Base-by-base conservation (phyloP, 2,888 invertebrate genomes). In the Hemicrepidius hirtus region DNA sequence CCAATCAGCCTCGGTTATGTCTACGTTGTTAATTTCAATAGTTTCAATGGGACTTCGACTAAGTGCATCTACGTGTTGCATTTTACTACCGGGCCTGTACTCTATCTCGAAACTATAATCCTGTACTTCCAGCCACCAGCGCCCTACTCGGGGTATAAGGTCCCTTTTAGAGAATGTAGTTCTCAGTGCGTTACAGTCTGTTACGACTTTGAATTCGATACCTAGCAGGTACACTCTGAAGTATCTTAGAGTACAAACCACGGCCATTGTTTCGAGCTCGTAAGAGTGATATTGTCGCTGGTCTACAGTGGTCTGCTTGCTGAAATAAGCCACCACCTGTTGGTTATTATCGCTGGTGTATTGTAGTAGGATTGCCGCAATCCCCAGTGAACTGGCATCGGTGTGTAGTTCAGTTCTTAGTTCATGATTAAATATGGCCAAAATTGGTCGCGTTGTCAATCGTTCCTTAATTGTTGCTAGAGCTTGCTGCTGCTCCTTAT, bases 91-190 rank as follows among this genome's bases (percentile, higher is more conserved):
- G 4, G 80, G 75, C 44, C 82, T 62, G 55, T 82, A 80, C 35
- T 79, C 75, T 0, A 84, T 76, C 0, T 65, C 68, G 67, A 82
- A 83, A 7, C 75, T 74, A 68, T 79, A 84, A 50, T 84, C 83
- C 66, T 81, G 81, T 0, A 79, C 71, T 20, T 16, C 50, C n/a
- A 83, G 28, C 79, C 83, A 82, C 83, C 84, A 83, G 24, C 82
- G 65, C 10, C 77, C 82, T 6, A 83, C 78, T 65, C 82, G 55
- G 0, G 83, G 82, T n/a, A 77, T 66, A 12, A 80, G 41, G 53
- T 80, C 80, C 20, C 65, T 60, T 71, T 81, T 80, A 12, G 69
- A 63, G 10, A 73, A 28, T 10, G 80, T 70, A 7, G 72, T 75
- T 32, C 77, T 18, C 9, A 81, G 4, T 0, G 78, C 78, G 64